Percentiles rank a stretch among this genome's conserved stretches.
These are phyloP conservation scores for Drosophila atroscutellata DNA, from an alignment of 2,888 invertebrate genomes.

Conservation along the genomic window DNA sequence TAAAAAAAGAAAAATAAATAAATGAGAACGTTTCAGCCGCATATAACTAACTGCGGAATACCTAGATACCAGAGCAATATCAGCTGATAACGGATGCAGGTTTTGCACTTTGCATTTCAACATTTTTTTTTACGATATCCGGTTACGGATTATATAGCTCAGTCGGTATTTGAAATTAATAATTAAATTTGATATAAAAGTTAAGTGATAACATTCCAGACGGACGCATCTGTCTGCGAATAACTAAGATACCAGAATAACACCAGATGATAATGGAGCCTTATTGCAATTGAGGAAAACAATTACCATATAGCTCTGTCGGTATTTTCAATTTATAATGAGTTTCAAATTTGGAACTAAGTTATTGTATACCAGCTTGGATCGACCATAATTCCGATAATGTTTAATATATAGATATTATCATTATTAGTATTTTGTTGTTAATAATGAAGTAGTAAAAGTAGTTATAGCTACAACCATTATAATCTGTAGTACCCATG, in stretches of 20 bases:
- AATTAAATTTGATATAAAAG: background rate
- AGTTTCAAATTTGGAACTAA: background rate
- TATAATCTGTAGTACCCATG: background rate
- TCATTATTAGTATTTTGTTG: background rate
- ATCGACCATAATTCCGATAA: background rate
- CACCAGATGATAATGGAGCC: background rate
- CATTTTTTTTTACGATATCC: background rate
- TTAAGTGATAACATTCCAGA: too few species aligned
- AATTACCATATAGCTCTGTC: background rate
- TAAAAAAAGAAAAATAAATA: background rate
- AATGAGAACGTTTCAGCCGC: background rate
- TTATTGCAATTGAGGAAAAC: background rate
- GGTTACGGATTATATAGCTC: background rate
- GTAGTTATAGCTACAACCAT: background rate
- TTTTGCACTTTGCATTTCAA: background rate
- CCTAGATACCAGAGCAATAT: background rate
- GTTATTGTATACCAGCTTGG: too few species aligned
- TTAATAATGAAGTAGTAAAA: background rate
- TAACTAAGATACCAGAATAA: background rate
- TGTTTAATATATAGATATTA: background rate
- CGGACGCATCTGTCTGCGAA: too few species aligned
- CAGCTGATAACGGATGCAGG: background rate
- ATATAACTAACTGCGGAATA: background rate
- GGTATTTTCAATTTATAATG: background rate
- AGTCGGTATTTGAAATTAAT: background rate